A percentile compares a stretch with the other conserved stretches of the same genome.
These are phyloP conservation scores for Tenebrosternarchus preto DNA, from an alignment of 2,113 vertebrate genomes.

Conservation along the genomic window DNA sequence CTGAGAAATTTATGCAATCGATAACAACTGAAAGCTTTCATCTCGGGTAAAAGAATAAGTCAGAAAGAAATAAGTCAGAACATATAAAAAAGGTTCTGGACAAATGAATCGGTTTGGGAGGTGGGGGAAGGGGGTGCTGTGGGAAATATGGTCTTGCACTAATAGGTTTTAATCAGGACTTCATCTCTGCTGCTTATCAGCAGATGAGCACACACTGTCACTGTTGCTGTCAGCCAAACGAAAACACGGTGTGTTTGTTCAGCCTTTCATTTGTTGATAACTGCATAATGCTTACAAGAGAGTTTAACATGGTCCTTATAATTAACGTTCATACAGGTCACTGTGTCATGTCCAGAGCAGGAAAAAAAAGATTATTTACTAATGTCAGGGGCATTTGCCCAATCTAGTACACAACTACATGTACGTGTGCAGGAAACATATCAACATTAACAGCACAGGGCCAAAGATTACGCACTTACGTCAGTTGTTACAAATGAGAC, in stretches of 20 bases:
- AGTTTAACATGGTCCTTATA: not conserved
- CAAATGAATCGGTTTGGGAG: not conserved
- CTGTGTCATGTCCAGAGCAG: not conserved
- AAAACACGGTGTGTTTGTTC: not conserved
- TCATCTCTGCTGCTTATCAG: not conserved
- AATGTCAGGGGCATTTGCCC: not conserved
- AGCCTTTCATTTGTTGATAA: not conserved
- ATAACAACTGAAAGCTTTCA: no score
- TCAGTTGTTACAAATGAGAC: not conserved
- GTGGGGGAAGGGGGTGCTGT: no score
- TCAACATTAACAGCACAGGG: not conserved
- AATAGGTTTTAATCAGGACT: not conserved
- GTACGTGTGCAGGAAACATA: not conserved
- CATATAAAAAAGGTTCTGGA: not conserved
- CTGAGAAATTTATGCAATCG: not conserved
- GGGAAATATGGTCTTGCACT: not conserved
- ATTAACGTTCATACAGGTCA: no score
- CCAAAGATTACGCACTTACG: not conserved
- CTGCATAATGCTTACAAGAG: not conserved
- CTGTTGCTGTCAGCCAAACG: no score
- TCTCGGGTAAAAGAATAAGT: no score
- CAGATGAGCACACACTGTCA: not conserved
- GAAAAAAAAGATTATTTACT: constrained; percentile 1
- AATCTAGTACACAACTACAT: not conserved
- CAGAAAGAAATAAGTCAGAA: no score